phyloP scores from a whole-genome alignment of 2,113 vertebrate species.

The Morone saxatilis region DNA sequence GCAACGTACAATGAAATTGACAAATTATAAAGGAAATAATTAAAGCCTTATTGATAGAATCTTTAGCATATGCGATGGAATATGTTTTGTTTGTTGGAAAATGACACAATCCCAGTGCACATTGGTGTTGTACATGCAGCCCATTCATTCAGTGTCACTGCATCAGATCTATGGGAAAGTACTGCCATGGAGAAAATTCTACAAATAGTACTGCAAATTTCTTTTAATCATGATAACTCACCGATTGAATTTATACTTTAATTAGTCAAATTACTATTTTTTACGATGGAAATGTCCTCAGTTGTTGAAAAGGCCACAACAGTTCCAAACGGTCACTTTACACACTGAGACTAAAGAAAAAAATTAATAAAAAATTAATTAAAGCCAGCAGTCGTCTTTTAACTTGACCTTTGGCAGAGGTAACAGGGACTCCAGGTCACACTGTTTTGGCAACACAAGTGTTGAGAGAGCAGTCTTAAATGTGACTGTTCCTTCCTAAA shows the following conservation, averaged over 20 bases:
- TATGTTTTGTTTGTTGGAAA: neutral
- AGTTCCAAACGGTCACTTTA: neutral
- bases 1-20: neutral
- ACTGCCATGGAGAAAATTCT: too few relatives aligned
- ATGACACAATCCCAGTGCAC: neutral
- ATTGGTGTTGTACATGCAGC: too few relatives aligned
- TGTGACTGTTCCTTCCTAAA: conserved; percentile 77
- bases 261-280: neutral
- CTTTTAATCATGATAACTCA: neutral
- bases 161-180: neutral
- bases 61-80: neutral
- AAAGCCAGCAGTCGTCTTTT: neutral
- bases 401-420: neutral
- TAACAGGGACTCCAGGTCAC: neutral
- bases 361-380: neutral
- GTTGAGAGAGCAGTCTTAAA: conserved; percentile 64
- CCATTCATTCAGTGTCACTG: neutral
- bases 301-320: neutral
- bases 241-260: neutral
- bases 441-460: conserved; percentile 50
- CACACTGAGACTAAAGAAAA: neutral
- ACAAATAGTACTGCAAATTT: too few relatives aligned
- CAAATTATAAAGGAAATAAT: neutral
- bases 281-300: neutral
- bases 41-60: neutral